Percentiles rank a stretch among this genome's conserved stretches.
Evolutionary conservation across 2,113 vertebrate species (phyloP).

Genomic region (Zingel zingel): DNA sequence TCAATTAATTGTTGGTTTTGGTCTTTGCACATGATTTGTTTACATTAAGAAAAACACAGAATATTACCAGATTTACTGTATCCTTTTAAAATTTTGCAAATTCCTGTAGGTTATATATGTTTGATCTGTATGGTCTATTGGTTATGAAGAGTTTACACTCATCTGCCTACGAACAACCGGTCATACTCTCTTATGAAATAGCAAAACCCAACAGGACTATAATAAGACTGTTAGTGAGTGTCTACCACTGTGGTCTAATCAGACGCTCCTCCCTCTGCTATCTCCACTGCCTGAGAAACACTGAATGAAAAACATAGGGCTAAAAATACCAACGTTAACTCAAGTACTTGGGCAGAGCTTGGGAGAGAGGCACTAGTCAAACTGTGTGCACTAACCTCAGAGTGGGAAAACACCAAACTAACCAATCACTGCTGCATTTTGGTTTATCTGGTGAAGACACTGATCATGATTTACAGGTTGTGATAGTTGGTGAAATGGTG

Average conservation of each 20-base stretch:
- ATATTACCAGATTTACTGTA: too few species aligned
- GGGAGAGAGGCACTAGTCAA: constrained; percentile 43
- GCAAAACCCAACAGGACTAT: neutral
- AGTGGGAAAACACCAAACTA: constrained; percentile 37
- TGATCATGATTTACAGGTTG: neutral
- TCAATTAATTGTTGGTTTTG: neutral
- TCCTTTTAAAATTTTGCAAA: too few species aligned
- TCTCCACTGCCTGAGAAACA: constrained; percentile 45
- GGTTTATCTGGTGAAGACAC: neutral
- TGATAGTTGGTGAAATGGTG: neutral
- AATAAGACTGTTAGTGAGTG: neutral
- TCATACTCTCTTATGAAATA: too few species aligned
- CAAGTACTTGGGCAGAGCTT: constrained; percentile 31
- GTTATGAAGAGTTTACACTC: too few species aligned
- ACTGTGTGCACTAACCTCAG: constrained; percentile 31
- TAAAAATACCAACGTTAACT: constrained; percentile 60
- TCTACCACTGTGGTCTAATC: constrained; percentile 21
- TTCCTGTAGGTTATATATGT: too few species aligned
- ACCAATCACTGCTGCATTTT: constrained; percentile 15
- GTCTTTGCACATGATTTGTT: neutral
- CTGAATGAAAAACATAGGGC: constrained; percentile 45
- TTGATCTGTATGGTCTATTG: too few species aligned
- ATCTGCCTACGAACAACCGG: too few species aligned
- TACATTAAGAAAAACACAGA: neutral
- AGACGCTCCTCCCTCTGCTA: constrained; percentile 24